A percentile compares a stretch with the other conserved stretches of the same genome.
These are phyloP conservation scores for Synergus itoensis DNA, from an alignment of 2,888 invertebrate species.

Conservation along the genomic window DNA sequence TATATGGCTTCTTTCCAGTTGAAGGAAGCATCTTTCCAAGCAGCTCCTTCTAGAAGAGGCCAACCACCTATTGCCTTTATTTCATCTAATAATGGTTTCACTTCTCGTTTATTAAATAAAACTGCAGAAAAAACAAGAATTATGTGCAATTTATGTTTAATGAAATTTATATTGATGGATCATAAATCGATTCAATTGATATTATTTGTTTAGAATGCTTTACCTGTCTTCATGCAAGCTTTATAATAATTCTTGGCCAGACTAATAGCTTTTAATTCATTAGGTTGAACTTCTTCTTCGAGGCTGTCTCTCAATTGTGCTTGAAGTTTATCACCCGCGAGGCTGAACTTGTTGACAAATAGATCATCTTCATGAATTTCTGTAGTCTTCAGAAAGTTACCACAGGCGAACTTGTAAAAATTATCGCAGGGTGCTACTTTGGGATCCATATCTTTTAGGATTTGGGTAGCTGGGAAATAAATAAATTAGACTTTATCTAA, in stretches of 20 bases:
- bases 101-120: slow-evolving; percentile 50
- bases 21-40: slow-evolving; percentile 86
- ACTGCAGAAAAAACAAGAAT: neutral
- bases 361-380: slow-evolving; percentile 90
- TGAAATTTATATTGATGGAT: no score
- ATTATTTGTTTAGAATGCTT: slow-evolving; percentile 69
- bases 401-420: slow-evolving; percentile 90
- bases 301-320: slow-evolving; percentile 86
- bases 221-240: slow-evolving; percentile 93
- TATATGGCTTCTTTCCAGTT: slow-evolving; percentile 90
- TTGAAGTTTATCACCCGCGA: slow-evolving; percentile 86
- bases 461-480: slow-evolving; percentile 82
- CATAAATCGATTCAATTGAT: no score
- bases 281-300: slow-evolving; percentile 80
- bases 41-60: slow-evolving; percentile 89
- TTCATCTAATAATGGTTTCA: slow-evolving; percentile 85
- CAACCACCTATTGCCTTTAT: slow-evolving; percentile 91
- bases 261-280: slow-evolving; percentile 86
- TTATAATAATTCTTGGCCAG: slow-evolving; percentile 90
- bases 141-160: no score
- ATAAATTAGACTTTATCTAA: neutral
- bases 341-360: slow-evolving; percentile 86
- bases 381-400: slow-evolving; percentile 85
- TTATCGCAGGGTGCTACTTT: slow-evolving; percentile 85
- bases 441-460: slow-evolving; percentile 85